phyloP scores from a whole-genome alignment of 2,888 invertebrate genomes.

The Eupithecia vulgata region DNA sequence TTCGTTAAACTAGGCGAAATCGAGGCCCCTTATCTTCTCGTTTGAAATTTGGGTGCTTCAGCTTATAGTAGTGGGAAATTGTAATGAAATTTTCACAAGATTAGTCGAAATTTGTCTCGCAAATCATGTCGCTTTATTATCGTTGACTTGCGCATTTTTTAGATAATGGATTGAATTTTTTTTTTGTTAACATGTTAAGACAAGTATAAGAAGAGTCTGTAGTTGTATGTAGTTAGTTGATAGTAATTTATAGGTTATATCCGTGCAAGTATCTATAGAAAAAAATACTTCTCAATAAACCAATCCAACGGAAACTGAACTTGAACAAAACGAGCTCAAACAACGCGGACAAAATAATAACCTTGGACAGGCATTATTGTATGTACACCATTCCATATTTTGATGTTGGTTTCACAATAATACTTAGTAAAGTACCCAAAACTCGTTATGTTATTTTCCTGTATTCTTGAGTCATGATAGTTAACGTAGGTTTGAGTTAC shows the following conservation, averaged over 20 bases:
- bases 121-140: neutral
- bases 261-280: neutral
- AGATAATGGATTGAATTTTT: neutral
- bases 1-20: slow-evolving; percentile 43
- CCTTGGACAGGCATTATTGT: neutral
- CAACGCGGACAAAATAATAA: neutral
- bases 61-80: slow-evolving; percentile 8
- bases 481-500: slow-evolving; percentile 15
- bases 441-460: slow-evolving; percentile 24
- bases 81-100: slow-evolving; percentile 12
- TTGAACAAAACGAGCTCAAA: neutral
- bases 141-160: neutral
- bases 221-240: no score
- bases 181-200: no score
- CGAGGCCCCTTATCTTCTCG: slow-evolving; percentile 28
- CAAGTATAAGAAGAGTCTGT: no score
- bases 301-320: no score
- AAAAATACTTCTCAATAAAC: neutral
- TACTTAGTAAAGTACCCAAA: slow-evolving; percentile 21
- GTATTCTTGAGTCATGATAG: slow-evolving; percentile 34
- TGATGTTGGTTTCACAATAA: slow-evolving; percentile 25
- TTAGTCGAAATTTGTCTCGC: neutral
- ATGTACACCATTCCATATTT: slow-evolving; percentile 1
- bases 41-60: slow-evolving; percentile 27
- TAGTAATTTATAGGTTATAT: no score